Conservation (phyloP, 2,888 invertebrate genomes). For the Microplitis deprimator region DNA sequence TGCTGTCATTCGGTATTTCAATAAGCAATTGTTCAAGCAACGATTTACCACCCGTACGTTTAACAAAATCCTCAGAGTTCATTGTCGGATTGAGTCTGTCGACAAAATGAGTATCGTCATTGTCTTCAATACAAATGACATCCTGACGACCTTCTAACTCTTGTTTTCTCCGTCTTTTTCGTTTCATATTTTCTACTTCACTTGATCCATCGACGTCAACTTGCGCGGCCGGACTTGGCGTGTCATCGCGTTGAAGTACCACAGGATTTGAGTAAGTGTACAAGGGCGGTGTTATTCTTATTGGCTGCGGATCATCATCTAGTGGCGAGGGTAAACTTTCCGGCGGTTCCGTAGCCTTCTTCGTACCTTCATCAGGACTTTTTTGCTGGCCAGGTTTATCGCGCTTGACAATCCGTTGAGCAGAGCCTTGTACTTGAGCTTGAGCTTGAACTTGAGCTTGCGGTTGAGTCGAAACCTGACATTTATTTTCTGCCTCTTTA, state of each 20-base stretch:
- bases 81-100: constrained; percentile 60
- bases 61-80: constrained; percentile 64
- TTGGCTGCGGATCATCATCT: constrained; percentile 78
- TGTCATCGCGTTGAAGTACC: constrained; percentile 75
- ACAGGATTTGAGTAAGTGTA: constrained; percentile 84
- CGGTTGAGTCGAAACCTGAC: constrained; percentile 11
- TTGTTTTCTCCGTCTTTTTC: constrained; percentile 69
- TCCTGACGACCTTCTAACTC: constrained; percentile 69
- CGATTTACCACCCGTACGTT: constrained; percentile 70
- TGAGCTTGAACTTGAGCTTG: constrained; percentile 53
- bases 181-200: constrained; percentile 65
- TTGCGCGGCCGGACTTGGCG: constrained; percentile 70
- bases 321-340: constrained; percentile 61
- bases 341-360: constrained; percentile 41
- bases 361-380: constrained; percentile 57
- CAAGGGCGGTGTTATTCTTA: constrained; percentile 81
- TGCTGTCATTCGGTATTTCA: constrained; percentile 82
- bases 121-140: constrained; percentile 68
- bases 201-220: constrained; percentile 64
- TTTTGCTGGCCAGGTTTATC: constrained; percentile 56
- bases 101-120: constrained; percentile 64
- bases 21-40: constrained; percentile 85
- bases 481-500: no score
- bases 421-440: neutral
- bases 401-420: constrained; percentile 51